Conservation (phyloP, 2,113 vertebrate species). For the Falco punctatus region DNA sequence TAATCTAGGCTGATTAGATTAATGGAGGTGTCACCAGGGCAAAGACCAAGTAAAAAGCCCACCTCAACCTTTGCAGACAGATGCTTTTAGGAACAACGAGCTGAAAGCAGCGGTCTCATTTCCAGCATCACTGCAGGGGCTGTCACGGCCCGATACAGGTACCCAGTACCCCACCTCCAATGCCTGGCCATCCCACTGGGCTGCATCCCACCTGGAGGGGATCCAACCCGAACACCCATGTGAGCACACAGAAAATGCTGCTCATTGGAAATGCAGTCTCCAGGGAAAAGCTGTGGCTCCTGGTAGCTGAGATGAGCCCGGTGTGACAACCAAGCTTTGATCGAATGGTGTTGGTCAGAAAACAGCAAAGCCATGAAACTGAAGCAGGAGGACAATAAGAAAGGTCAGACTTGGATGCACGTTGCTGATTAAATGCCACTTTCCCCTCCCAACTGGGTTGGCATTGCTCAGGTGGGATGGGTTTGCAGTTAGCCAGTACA, state of each 20-base stretch:
- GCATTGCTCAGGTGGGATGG: not conserved
- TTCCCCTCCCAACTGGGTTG: not conserved
- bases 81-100: not conserved
- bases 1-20: not conserved
- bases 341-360: fast-evolving
- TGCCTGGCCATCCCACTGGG: fast-evolving
- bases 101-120: not conserved
- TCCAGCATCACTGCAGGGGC: not conserved
- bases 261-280: not conserved
- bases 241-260: not conserved
- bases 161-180: not conserved
- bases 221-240: not conserved
- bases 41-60: not conserved
- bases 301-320: not conserved
- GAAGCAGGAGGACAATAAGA: fast-evolving
- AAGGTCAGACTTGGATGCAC: fast-evolving
- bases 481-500: not conserved
- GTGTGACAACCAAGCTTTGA: not conserved
- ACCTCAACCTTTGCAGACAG: not conserved
- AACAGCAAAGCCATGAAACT: not conserved
- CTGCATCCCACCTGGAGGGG: not conserved
- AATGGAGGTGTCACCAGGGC: not conserved
- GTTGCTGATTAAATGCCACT: not conserved
- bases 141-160: not conserved
- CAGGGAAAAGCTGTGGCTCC: not conserved